These are phyloP conservation scores for Fukomys damarensis DNA, from an alignment of 2,113 vertebrate species.

Conservation along the genomic window DNA sequence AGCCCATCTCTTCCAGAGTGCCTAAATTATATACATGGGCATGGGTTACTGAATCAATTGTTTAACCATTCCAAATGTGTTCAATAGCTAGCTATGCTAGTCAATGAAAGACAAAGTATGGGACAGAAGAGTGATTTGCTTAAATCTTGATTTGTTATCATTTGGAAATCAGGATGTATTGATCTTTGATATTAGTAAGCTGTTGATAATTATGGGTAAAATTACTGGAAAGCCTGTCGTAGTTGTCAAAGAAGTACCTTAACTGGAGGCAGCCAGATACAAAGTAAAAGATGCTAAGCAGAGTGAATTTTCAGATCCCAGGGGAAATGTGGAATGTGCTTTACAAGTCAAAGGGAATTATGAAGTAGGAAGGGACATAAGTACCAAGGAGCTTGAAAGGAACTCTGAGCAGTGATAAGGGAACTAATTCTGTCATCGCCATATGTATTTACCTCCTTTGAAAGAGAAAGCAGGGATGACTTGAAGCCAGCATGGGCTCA, in stretches of 20 bases:
- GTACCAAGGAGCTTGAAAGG: background rate
- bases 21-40: background rate
- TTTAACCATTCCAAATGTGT: background rate
- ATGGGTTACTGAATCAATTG: background rate
- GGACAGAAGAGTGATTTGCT: background rate
- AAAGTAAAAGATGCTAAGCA: background rate
- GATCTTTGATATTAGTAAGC: background rate
- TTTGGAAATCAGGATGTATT: background rate
- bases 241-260: background rate
- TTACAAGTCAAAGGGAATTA: background rate
- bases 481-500: background rate
- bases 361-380: background rate
- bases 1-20: background rate
- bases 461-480: background rate
- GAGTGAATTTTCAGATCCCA: background rate
- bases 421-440: background rate
- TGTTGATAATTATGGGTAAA: background rate
- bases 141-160: background rate
- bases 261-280: background rate
- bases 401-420: background rate
- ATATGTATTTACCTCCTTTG: background rate
- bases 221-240: background rate
- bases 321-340: background rate
- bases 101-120: slow-evolving; percentile 1
- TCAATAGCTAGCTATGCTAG: background rate